Evolutionary conservation across 2,888 invertebrate genomes (phyloP).

Genomic region (Synanthedon formicaeformis): DNA sequence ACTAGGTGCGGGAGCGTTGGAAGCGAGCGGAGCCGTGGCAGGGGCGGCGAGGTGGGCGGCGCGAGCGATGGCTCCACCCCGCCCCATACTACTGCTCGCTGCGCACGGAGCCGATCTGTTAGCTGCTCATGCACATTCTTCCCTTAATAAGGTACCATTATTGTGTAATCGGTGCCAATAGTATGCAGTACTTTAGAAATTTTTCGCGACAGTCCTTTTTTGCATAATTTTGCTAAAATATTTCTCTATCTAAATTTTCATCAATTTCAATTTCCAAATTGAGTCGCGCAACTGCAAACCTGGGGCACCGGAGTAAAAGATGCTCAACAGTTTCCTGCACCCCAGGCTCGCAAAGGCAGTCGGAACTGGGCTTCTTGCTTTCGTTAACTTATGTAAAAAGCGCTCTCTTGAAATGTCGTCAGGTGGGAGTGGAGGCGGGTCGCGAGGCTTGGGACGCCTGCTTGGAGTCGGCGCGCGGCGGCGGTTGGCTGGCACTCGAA

Average conservation of each 20-base stretch:
- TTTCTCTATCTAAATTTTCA: too few relatives aligned
- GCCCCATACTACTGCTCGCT: slow-evolving; percentile 5
- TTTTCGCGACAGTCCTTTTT: too few relatives aligned
- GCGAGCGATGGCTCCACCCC: slow-evolving; percentile 2
- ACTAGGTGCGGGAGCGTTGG: slow-evolving; percentile 21
- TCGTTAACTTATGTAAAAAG: too few relatives aligned
- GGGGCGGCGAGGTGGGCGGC: slow-evolving; percentile 7
- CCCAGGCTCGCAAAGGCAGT: too few relatives aligned
- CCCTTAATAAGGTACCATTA: slow-evolving; percentile 20
- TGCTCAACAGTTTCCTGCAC: too few relatives aligned
- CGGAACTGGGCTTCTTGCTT: too few relatives aligned
- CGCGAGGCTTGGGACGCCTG: slow-evolving; percentile 31
- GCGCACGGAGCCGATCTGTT: slow-evolving; percentile 84
- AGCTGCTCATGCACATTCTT: slow-evolving; percentile 25
- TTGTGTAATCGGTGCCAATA: too few relatives aligned
- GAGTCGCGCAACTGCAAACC: too few relatives aligned
- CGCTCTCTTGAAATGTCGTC: not conserved
- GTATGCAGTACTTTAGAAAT: too few relatives aligned
- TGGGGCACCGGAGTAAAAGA: too few relatives aligned
- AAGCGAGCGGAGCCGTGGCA: slow-evolving; percentile 10
- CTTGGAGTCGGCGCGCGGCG: slow-evolving; percentile 25
- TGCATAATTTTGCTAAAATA: too few relatives aligned
- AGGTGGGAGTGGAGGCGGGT: slow-evolving; percentile 49
- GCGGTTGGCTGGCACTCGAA: slow-evolving; percentile 44
- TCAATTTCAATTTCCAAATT: too few relatives aligned